phyloP scores from a whole-genome alignment of 1,140 invertebrate genomes.

The Tribolium castaneum region DNA sequence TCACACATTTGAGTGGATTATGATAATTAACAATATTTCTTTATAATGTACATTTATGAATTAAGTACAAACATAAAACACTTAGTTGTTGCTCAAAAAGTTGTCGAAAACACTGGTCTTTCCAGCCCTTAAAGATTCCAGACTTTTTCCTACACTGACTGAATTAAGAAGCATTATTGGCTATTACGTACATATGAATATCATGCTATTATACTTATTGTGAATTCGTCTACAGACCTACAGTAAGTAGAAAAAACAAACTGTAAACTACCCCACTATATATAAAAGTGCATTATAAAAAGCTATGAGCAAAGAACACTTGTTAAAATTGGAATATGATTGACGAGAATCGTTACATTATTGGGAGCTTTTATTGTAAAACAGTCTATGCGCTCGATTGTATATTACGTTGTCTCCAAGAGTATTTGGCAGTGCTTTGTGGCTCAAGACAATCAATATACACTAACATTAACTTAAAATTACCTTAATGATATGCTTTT shows the following conservation, averaged over 20 bases:
- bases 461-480: slow-evolving; percentile 46
- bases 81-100: neutral
- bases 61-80: slow-evolving; percentile 39
- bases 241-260: neutral
- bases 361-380: slow-evolving; percentile 32
- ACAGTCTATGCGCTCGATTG: slow-evolving; percentile 36
- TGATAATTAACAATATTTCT: slow-evolving; percentile 15
- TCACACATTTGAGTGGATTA: neutral
- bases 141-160: neutral
- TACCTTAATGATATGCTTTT: slow-evolving; percentile 54
- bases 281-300: slow-evolving; percentile 41
- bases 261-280: slow-evolving; percentile 20
- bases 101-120: slow-evolving; percentile 9
- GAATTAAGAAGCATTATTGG: neutral
- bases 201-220: slow-evolving; percentile 28
- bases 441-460: slow-evolving; percentile 57
- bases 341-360: slow-evolving; percentile 35
- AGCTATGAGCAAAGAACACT: slow-evolving; percentile 43
- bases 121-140: neutral
- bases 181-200: slow-evolving; percentile 29
- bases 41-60: slow-evolving; percentile 27
- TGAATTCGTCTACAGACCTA: slow-evolving; percentile 22
- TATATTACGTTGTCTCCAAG: slow-evolving; percentile 46
- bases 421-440: slow-evolving; percentile 60
- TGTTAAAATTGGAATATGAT: slow-evolving; percentile 27